Conservation (phyloP, 2,888 invertebrate species). For the Oligia fasciuncula region DNA sequence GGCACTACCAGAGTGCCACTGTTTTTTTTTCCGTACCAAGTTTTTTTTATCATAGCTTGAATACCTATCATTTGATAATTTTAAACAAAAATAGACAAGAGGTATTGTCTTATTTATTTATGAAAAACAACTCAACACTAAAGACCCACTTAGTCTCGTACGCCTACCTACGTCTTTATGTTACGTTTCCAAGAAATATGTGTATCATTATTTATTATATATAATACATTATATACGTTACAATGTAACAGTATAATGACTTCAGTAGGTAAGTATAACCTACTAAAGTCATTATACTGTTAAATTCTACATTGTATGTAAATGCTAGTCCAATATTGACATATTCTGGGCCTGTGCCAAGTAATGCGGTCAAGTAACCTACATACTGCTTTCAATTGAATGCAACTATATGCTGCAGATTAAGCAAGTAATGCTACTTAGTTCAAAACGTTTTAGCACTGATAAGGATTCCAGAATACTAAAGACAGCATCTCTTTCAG, state of each 20-base stretch:
- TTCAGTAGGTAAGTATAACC: neutral
- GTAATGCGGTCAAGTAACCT: constrained; percentile 45
- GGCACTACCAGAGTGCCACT: too few species aligned
- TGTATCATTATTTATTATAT: neutral
- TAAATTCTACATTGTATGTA: constrained; percentile 42
- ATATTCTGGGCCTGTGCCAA: constrained; percentile 45
- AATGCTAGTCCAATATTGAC: constrained; percentile 31
- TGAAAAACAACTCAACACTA: neutral
- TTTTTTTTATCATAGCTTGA: neutral
- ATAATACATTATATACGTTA: neutral
- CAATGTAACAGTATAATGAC: neutral
- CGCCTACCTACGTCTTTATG: neutral
- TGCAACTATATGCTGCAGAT: constrained; percentile 17
- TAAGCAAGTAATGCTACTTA: constrained; percentile 23
- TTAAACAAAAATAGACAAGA: neutral
- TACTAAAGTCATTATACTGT: constrained; percentile 19
- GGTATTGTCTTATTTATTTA: neutral
- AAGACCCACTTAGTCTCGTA: neutral
- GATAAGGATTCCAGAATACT: neutral
- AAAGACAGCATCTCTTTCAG: neutral
- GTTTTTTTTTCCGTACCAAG: neutral
- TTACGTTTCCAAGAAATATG: constrained; percentile 5
- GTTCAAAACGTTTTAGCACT: neutral
- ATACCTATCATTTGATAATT: neutral
- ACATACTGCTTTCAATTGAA: constrained; percentile 35